phyloP scores from a whole-genome alignment of 2,888 invertebrate genomes.

The Ypsolopha scabrella region DNA sequence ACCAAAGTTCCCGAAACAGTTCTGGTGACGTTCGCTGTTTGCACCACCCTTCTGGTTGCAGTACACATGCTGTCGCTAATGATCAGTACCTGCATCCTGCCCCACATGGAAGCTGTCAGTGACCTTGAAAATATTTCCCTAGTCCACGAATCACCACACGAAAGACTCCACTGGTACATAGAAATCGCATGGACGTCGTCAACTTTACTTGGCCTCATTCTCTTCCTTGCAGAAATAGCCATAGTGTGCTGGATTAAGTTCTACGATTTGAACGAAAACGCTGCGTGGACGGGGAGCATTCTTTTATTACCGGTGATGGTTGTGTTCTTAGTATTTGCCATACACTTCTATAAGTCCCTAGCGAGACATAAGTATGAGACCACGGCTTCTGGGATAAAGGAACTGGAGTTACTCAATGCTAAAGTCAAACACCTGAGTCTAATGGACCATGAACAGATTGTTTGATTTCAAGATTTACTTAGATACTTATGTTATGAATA shows the following conservation, averaged over 20 bases:
- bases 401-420: slow-evolving; percentile 82
- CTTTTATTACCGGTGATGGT: slow-evolving; percentile 94
- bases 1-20: slow-evolving; percentile 83
- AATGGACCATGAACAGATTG: slow-evolving; percentile 69
- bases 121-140: slow-evolving; percentile 89
- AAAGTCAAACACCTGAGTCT: slow-evolving; percentile 70
- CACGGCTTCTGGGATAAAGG: slow-evolving; percentile 86
- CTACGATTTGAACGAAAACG: slow-evolving; percentile 82
- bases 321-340: slow-evolving; percentile 92
- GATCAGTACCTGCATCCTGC: slow-evolving; percentile 99
- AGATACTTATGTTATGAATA: too few relatives aligned
- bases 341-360: slow-evolving; percentile 94
- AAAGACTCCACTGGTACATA: slow-evolving; percentile 92
- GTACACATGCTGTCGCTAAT: slow-evolving; percentile 98
- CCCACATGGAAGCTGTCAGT: slow-evolving; percentile 97
- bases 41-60: slow-evolving; percentile 95
- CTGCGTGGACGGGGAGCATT: slow-evolving; percentile 91
- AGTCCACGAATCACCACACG: slow-evolving; percentile 91
- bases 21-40: slow-evolving; percentile 92
- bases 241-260: slow-evolving; percentile 99
- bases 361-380: slow-evolving; percentile 94
- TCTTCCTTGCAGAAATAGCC: slow-evolving; percentile 95
- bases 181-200: slow-evolving; percentile 99
- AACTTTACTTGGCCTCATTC: slow-evolving; percentile 90
- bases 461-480: slow-evolving; percentile 39